Conservation (phyloP, 2,888 invertebrate genomes). For the Pachycephus smyrnensis region DNA sequence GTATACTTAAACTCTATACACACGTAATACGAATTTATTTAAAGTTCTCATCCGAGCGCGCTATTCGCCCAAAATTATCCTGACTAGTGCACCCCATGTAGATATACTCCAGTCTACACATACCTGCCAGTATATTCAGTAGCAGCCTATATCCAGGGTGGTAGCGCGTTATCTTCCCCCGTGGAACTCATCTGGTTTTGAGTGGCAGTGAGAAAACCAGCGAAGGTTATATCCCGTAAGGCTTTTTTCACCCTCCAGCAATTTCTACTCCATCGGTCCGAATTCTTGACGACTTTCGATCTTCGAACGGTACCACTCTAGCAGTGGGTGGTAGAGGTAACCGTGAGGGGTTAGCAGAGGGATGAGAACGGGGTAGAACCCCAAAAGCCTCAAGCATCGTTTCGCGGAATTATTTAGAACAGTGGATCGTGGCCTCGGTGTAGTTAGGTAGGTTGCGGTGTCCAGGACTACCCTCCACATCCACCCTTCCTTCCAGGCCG, state of each 20-base stretch:
- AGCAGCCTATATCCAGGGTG: not conserved
- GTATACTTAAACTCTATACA: not conserved
- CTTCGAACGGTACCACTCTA: not conserved
- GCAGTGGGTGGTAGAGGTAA: not conserved
- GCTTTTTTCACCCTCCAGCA: not conserved
- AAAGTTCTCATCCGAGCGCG: not conserved
- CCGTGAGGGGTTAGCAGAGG: not conserved
- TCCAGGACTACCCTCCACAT: slow-evolving; percentile 58
- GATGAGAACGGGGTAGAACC: slow-evolving; percentile 26
- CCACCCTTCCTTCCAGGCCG: slow-evolving; percentile 49
- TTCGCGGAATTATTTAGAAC: slow-evolving; percentile 66
- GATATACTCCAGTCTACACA: not conserved
- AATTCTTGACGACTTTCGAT: not conserved
- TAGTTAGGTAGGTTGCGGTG: slow-evolving; percentile 63
- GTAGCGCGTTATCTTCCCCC: not conserved
- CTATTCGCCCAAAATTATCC: not conserved
- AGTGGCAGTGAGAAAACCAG: not conserved
- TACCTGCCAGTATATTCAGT: not conserved
- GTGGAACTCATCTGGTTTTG: not conserved
- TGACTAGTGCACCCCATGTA: not conserved
- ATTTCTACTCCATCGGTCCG: not conserved
- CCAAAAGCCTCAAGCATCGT: slow-evolving; percentile 63
- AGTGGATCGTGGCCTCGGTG: slow-evolving; percentile 60
- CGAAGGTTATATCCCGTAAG: not conserved
- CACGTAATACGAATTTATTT: not conserved